Base-by-base conservation (phyloP, 1,140 invertebrate genomes). In the Atta texana region DNA sequence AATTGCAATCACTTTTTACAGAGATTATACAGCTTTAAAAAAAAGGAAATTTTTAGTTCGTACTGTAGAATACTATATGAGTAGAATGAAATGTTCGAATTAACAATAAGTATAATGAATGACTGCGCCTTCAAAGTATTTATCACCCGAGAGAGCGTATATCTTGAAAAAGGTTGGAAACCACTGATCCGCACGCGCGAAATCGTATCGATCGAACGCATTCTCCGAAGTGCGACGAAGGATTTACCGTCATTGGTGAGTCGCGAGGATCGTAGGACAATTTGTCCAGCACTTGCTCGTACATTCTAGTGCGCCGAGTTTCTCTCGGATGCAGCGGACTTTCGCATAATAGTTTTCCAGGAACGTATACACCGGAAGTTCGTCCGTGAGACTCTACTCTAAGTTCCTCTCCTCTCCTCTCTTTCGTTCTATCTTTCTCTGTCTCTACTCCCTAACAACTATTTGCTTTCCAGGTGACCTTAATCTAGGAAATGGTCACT, bases 401-500 rank as follows among this genome's bases (percentile, higher is more conserved):
- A 68, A 80, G 61, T 64, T 84, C 21, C 72, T 84, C 85, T 80
- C 63, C 71, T 81, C 74, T 66, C n/a, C 14, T 31, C 31, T 49
- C 44, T 28, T 28, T 57, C 61, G 24, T 55, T 68, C 75, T 78
- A 55, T 69, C 12, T 57, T 51, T 68, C 49, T 51, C 39, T 21
- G 0, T 28, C 24, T 21, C 64, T 39, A 75, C 55, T 34, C 28
- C 77, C 84, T 88, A 76, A 90, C 89, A 90, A 88, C 90, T 90
- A 90, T 91, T 90, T 91, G 90, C 88, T 91, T 86, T 89, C 49
- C 85, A 85, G 90, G 88, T 91, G 90, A 89, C 90, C 90, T 91
- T 91, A 91, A 91, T 91, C 90, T 88, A 91, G 90, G 86, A 91
- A 91, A 91, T 91, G 88, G 90, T 81, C 90, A 85, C 90, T 89